Evolutionary conservation across 2,113 vertebrate species (phyloP).

Genomic region (Anser cygnoides): DNA sequence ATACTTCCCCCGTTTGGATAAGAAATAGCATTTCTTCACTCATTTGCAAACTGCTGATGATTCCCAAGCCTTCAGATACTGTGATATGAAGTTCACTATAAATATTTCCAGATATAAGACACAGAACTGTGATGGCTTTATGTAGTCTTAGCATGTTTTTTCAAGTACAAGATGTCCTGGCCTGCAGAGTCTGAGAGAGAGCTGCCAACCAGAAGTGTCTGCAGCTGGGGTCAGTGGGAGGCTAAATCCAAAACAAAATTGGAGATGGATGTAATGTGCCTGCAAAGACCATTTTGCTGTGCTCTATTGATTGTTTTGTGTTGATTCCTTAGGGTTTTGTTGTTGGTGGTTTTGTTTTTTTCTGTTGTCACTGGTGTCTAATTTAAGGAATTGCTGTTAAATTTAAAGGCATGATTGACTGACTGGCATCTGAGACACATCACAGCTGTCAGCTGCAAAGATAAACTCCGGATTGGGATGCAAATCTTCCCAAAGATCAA

Average conservation of each 20-base stretch:
- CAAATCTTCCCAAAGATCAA: constrained; percentile 42
- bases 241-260: not conserved
- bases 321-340: not conserved
- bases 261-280: not conserved
- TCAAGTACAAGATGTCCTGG: not conserved
- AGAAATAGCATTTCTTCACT: not conserved
- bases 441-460: constrained; percentile 61
- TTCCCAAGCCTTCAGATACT: not conserved
- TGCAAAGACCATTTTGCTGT: constrained; percentile 28
- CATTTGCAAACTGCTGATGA: not conserved
- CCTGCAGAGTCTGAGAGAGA: not conserved
- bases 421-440: constrained; percentile 35
- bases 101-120: not conserved
- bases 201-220: not conserved
- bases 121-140: not conserved
- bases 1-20: not conserved
- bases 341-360: not conserved
- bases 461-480: not conserved
- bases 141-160: not conserved
- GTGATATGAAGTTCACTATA: not conserved
- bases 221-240: constrained; percentile 2
- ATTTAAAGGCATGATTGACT: constrained; percentile 50
- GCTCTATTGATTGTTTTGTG: not conserved
- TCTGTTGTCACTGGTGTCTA: constrained; percentile 18
- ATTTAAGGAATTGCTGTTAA: constrained; percentile 56